Base-by-base conservation (phyloP, 2,113 vertebrate genomes). In the Eolophus roseicapilla region DNA sequence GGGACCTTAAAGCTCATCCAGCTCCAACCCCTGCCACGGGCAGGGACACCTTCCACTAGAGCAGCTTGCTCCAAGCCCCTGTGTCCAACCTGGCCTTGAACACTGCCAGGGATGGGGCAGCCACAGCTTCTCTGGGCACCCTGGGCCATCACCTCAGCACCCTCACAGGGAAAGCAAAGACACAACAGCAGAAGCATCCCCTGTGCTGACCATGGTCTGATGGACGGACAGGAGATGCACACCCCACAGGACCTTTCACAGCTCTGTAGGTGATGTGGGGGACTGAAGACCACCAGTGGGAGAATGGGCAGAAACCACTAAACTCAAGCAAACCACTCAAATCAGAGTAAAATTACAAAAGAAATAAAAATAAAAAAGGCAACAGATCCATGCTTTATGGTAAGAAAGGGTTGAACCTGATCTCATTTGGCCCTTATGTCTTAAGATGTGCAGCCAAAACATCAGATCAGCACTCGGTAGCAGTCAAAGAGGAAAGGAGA, bases 211-310 rank as follows among this genome's bases (percentile, higher is more conserved):
- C 76, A 33, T 0, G 0, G n/a, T 78, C 29, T 2, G 1, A 31
- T 0, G 0, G 35, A 31, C 17, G 20, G 12, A n/a, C 5, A 0
- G 75, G 70, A 74, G n/a, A 13, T 49, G 53, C 27, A 70, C 67
- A 8, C 6, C 43, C 17, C n/a, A 41, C 16, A 28, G 41, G 55
- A 82, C 31, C n/a, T 68, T 44, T 39, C 50, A 63, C 65, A 60
- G 49, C 33, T 64, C 57, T 41, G 17, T 35, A 43, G 20, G 52
- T 15, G 27, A 21, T 37, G 20, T 0, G 2, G 31, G 31, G 37
- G 19, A 43, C 46, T 18, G 14, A 67, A 33, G n/a, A 62, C 13
- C 46, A 60, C 8, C 62, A 33, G 21, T 4, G 15, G 21, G 16
- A 75, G 3, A 46, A 50, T 0, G 0, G 31, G 11, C n/a, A 91